Evolutionary conservation across 2,888 invertebrate genomes (phyloP).

Genomic region (Strigamia crassipes): DNA sequence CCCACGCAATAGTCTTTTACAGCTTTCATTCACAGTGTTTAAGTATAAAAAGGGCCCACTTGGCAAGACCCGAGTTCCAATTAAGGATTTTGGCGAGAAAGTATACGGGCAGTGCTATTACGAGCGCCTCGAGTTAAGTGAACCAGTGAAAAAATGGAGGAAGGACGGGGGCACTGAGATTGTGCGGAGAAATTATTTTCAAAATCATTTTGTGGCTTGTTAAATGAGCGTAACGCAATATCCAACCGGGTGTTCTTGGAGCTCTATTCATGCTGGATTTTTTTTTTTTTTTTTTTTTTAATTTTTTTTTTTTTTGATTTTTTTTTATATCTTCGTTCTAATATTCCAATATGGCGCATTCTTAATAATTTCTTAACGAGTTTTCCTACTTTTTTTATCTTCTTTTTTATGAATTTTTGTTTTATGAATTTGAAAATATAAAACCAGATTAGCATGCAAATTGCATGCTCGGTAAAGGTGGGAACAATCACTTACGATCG

Average conservation of each 20-base stretch:
- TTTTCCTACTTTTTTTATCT: not conserved
- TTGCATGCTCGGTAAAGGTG: not conserved
- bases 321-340: not conserved
- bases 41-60: not conserved
- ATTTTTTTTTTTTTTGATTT: not conserved
- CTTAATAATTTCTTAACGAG: too few relatives aligned
- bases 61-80: slow-evolving; percentile 9
- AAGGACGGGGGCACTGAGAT: not conserved
- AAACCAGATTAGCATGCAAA: not conserved
- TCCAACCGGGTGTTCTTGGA: not conserved
- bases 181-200: slow-evolving; percentile 4
- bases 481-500: not conserved
- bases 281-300: not conserved
- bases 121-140: slow-evolving; percentile 24
- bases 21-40: slow-evolving; percentile 23
- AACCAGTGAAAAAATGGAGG: not conserved
- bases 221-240: slow-evolving; percentile 20
- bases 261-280: not conserved
- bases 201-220: slow-evolving; percentile 14
- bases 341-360: too few relatives aligned
- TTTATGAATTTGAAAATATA: not conserved
- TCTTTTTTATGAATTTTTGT: not conserved
- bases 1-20: slow-evolving; percentile 3
- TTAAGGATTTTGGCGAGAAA: slow-evolving; percentile 13
- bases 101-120: slow-evolving; percentile 5